Conservation (phyloP, 2,888 invertebrate genomes). For the Ecliptopera silaceata region DNA sequence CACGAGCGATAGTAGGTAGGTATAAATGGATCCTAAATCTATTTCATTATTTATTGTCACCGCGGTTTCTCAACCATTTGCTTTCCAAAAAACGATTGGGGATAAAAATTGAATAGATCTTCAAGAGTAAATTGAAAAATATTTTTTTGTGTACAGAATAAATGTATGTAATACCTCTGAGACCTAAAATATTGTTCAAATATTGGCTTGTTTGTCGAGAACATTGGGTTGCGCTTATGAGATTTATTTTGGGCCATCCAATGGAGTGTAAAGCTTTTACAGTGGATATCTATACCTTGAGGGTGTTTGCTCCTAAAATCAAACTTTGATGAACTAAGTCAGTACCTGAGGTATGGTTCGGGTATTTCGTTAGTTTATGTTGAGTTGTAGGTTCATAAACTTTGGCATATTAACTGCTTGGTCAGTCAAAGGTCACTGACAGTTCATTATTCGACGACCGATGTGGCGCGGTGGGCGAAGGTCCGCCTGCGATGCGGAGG, state of each 20-base stretch:
- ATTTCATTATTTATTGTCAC: conserved; percentile 8
- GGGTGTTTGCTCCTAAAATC: conserved; percentile 12
- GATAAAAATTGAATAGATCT: conserved; percentile 23
- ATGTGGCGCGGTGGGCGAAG: too few species aligned
- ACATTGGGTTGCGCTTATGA: conserved; percentile 27
- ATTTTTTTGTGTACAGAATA: conserved; percentile 31
- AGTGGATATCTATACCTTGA: background rate
- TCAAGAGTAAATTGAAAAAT: conserved; percentile 32
- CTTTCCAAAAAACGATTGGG: conserved; percentile 10
- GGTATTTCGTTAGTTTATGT: background rate
- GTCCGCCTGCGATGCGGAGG: too few species aligned
- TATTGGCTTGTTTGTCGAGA: conserved; percentile 28
- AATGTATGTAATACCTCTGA: conserved; percentile 26
- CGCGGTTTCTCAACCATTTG: background rate
- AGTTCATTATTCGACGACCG: too few species aligned
- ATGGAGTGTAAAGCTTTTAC: conserved; percentile 12
- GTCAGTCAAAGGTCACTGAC: background rate
- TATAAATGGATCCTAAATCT: conserved; percentile 1
- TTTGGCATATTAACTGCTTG: background rate
- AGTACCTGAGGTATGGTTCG: background rate
- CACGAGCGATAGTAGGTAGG: background rate
- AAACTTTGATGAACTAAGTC: conserved; percentile 12
- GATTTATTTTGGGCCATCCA: conserved; percentile 15
- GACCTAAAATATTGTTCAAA: conserved; percentile 26
- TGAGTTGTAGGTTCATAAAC: conserved; percentile 2